Evolutionary conservation across 2,888 invertebrate genomes (phyloP), one percentile per base, ranked within the genome.

Genomic region (Epsilonema sp.): DNA sequence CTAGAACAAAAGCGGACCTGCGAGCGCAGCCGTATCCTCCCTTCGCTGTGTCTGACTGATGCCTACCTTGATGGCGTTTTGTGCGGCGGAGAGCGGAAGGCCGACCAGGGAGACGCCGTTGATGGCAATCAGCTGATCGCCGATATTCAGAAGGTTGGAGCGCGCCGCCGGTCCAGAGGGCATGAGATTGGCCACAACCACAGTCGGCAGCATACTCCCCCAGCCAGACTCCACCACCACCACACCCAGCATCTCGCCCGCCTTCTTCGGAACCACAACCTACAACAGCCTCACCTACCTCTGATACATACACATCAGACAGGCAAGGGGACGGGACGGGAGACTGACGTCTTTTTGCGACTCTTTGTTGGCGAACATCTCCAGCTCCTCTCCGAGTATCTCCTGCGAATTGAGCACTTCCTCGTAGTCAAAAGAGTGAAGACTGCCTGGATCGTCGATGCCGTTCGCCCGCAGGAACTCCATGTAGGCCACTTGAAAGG

Each of bases 151-250:
- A 64, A 90, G 90, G 23, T 94, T 94, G 66, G 94, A 94, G 24
- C 94, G 75, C 0, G 97, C 92, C 3, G 97, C 94, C 2, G 97
- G 92, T 2, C 94, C 94, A 1, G 82, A 79, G 13, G 94, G 90
- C 56, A 87, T 85, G 57, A 99, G 75, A 71, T 97, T 97, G 44
- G 97, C 97, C 60, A 99, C 86, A 45, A 99, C 97, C 42, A 97
- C 94, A 1, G 97, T 99, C 24, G 97, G 97, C 56, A 99, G 73
- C 94, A 99, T 94, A 42, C 92, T 92, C 31, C 97, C 97, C 97
- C 97, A 99, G 38, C 97, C 97, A 0, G 92, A 92, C 71, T 99
- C 97, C 52, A 99, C 97, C 60, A 97, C 90, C 44, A 97, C 94
- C 53, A 99, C 86, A 24, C 97, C 97, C 40, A 99, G 73, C 54